Base-by-base conservation (phyloP, 2,888 invertebrate species). In the Nemapogon koenigi region DNA sequence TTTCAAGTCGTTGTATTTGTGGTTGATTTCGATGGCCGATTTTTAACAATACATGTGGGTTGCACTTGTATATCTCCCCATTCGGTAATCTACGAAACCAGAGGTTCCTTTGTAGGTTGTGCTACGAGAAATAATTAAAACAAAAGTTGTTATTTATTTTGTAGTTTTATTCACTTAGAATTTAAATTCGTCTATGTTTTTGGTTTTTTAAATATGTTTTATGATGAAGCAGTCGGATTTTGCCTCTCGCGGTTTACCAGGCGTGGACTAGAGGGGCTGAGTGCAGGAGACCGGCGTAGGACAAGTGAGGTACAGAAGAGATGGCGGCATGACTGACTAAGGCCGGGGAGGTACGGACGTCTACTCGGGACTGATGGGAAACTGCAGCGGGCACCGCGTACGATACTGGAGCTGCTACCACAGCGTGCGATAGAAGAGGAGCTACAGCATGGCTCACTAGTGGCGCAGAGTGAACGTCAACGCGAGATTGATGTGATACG, bases 211-310 rank as follows among this genome's bases (percentile, higher is more conserved):
- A n/a, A n/a, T n/a, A n/a, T n/a, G n/a, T n/a, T n/a, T n/a, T n/a
- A n/a, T n/a, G n/a, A n/a, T n/a, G n/a, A n/a, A n/a, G n/a, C n/a
- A n/a, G n/a, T n/a, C n/a, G n/a, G n/a, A n/a, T n/a, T n/a, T n/a
- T n/a, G n/a, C n/a, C 57, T 48, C 53, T 66, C 41, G n/a, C n/a
- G n/a, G n/a, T 60, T 72, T 48, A 76, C 75, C 73, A 75, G 46
- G 52, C 70, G 48, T 71, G 65, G 45, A 49, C 44, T 17, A 46
- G 48, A 26, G 62, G 61, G 36, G 57, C 50, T 41, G 60, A 46
- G 47, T 57, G 51, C 35, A 49, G 44, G 16, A 48, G 51, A 41
- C 55, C 51, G 2, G 59, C 58, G 25, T 60, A 53, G 47, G 59
- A 52, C 39, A 48, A 49, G 39, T 53, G 42, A 39, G 59, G 55